A percentile compares a stretch with the other conserved stretches of the same genome.
These are phyloP conservation scores for Hypsibius dujardini DNA, from an alignment of 1,140 invertebrate genomes.

Conservation along the genomic window DNA sequence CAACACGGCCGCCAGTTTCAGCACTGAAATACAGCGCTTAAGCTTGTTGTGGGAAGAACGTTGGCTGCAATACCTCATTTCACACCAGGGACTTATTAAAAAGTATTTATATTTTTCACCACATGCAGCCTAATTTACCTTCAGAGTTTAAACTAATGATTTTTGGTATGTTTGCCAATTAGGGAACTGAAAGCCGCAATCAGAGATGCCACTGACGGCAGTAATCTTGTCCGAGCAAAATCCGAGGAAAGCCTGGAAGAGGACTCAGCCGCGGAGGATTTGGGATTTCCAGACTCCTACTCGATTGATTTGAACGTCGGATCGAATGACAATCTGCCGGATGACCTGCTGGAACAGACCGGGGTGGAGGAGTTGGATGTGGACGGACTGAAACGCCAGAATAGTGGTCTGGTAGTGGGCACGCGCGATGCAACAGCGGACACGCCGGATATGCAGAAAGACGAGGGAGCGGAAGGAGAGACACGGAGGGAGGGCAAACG, in stretches of 20 bases:
- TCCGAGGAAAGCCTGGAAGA: conserved; percentile 12
- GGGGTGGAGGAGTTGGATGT: neutral
- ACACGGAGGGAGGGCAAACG: neutral
- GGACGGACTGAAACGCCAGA: neutral
- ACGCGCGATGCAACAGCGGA: neutral
- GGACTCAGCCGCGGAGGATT: neutral
- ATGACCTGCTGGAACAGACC: neutral
- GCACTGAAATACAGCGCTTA: conserved; percentile 2
- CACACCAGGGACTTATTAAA: neutral
- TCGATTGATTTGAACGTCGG: neutral
- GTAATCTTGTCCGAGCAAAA: neutral
- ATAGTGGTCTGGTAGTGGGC: neutral
- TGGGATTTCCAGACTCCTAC: neutral
- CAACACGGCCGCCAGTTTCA: neutral
- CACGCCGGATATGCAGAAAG: neutral
- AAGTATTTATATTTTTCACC: neutral
- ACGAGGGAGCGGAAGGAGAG: neutral
- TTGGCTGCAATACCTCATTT: conserved; percentile 8
- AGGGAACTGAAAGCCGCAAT: neutral
- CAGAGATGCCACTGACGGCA: neutral
- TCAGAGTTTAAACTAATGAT: neutral
- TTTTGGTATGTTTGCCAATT: neutral
- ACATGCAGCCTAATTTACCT: neutral
- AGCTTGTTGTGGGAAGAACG: conserved; percentile 13
- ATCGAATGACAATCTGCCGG: neutral